Evolutionary conservation across 2,113 vertebrate genomes (phyloP).

Genomic region (Haplochromis burtoni): DNA sequence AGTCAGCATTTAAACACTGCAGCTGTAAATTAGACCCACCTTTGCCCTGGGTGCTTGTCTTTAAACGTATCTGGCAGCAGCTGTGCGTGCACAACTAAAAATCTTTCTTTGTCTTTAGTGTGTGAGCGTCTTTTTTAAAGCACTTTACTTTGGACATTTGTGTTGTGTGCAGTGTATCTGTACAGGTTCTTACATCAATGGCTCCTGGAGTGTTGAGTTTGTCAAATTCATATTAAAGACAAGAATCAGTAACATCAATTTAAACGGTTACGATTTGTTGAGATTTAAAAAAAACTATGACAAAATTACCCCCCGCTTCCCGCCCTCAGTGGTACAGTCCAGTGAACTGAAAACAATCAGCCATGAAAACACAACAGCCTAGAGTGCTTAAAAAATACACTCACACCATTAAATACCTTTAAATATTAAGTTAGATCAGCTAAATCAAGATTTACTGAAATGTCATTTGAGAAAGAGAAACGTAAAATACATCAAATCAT

Average conservation of each 20-base stretch:
- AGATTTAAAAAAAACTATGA: background rate
- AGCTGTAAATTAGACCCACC: background rate
- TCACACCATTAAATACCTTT: too few species aligned
- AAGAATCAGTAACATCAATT: background rate
- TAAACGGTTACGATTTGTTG: fast-evolving
- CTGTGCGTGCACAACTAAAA: background rate
- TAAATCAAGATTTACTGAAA: too few species aligned
- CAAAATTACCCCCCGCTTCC: too few species aligned
- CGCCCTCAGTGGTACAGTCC: too few species aligned
- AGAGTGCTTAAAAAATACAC: too few species aligned
- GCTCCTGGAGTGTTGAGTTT: background rate
- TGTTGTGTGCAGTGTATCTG: background rate
- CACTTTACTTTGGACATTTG: background rate
- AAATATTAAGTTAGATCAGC: too few species aligned
- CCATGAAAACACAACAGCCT: too few species aligned
- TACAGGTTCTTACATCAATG: background rate
- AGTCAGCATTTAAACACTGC: background rate
- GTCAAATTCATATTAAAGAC: background rate
- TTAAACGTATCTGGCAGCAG: background rate
- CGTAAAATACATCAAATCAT: background rate
- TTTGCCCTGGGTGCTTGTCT: background rate
- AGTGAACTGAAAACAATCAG: too few species aligned
- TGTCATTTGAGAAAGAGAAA: background rate
- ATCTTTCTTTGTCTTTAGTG: background rate
- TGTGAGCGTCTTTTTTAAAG: background rate